Percentiles rank a stretch among this genome's conserved stretches.
These are phyloP conservation scores for Acanthacorydalis orientalis DNA, from an alignment of 2,888 invertebrate species.

Conservation along the genomic window DNA sequence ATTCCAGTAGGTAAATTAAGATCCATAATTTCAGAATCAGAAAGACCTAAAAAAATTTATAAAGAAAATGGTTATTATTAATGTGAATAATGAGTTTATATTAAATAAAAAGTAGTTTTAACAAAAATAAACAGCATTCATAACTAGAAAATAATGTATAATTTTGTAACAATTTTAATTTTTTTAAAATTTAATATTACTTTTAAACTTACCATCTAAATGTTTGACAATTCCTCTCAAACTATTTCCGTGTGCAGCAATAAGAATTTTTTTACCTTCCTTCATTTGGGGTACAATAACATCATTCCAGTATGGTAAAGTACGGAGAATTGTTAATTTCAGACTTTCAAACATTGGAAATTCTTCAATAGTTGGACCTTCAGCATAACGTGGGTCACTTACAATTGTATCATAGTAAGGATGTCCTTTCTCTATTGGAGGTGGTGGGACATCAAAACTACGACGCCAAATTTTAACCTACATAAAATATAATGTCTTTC, in stretches of 20 bases:
- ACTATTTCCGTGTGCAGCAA: constrained; percentile 82
- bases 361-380: constrained; percentile 52
- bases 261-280: constrained; percentile 62
- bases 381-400: constrained; percentile 54
- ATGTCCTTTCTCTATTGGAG: constrained; percentile 65
- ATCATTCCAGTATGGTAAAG: constrained; percentile 79
- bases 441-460: constrained; percentile 73
- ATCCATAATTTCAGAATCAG: constrained; percentile 54
- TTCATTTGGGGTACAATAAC: constrained; percentile 74
- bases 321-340: constrained; percentile 68
- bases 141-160: too few species aligned
- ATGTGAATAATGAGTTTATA: too few species aligned
- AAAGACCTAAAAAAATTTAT: constrained; percentile 32
- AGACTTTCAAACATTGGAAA: constrained; percentile 78
- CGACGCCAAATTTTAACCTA: constrained; percentile 78
- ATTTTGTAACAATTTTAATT: too few species aligned
- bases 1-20: constrained; percentile 67
- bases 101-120: too few species aligned
- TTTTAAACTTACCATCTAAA: constrained; percentile 40
- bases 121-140: too few species aligned
- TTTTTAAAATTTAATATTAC: too few species aligned
- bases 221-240: constrained; percentile 78
- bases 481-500: constrained; percentile 1
- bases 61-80: constrained; percentile 7
- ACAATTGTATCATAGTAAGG: constrained; percentile 62